phyloP scores from a whole-genome alignment of 1,140 invertebrate species.

The Monomorium pharaonis region DNA sequence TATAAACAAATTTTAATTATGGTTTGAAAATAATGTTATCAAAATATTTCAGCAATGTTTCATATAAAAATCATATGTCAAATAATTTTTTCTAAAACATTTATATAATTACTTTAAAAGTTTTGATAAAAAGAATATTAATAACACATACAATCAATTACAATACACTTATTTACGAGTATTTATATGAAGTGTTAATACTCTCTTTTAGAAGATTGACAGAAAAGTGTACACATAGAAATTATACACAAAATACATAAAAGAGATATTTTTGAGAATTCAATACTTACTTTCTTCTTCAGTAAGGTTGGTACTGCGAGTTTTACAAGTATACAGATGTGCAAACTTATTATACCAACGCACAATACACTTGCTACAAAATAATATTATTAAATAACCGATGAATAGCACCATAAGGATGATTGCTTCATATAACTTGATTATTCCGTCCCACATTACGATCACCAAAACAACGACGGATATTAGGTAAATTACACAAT shows the following conservation, averaged over 20 bases:
- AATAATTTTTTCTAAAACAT: too few species aligned
- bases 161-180: too few species aligned
- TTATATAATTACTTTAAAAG: too few species aligned
- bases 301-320: slow-evolving; percentile 9
- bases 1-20: too few species aligned
- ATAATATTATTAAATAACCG: slow-evolving; percentile 88
- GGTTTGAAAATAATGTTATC: too few species aligned
- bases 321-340: slow-evolving; percentile 16
- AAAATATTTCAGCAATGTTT: too few species aligned
- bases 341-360: slow-evolving; percentile 54
- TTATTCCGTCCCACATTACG: slow-evolving; percentile 92
- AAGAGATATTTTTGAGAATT: not conserved
- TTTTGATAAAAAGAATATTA: not conserved
- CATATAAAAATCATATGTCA: too few species aligned
- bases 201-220: not conserved
- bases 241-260: not conserved
- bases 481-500: slow-evolving; percentile 92
- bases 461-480: slow-evolving; percentile 91
- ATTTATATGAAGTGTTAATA: not conserved
- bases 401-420: slow-evolving; percentile 89
- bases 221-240: not conserved
- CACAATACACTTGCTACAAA: slow-evolving; percentile 78
- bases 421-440: slow-evolving; percentile 92
- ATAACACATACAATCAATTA: not conserved
- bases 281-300: slow-evolving; percentile 58